These are phyloP conservation scores for Lithobates pipiens DNA, from an alignment of 2,797 vertebrate genomes.

Conservation along the genomic window DNA sequence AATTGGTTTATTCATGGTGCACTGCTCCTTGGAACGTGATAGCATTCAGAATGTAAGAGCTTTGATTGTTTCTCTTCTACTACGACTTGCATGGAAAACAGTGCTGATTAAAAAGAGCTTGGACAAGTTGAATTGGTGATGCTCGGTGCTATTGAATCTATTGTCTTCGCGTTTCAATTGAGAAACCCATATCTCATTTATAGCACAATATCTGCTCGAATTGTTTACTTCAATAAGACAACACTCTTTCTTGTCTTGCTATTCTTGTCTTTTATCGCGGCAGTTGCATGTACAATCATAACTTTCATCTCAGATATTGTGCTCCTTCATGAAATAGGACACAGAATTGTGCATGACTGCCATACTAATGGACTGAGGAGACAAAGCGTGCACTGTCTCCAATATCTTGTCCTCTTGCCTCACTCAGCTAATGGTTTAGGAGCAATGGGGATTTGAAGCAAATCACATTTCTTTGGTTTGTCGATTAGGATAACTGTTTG, in stretches of 20 bases:
- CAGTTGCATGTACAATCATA: constrained; percentile 65
- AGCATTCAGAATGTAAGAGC: constrained; percentile 73
- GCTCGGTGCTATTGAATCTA: constrained; percentile 59
- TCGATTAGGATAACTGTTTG: constrained; percentile 5
- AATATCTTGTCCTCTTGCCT: constrained; percentile 65
- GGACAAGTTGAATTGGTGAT: constrained; percentile 57
- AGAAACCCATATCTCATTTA: constrained; percentile 66
- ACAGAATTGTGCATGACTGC: constrained; percentile 63
- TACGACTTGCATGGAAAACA: constrained; percentile 65
- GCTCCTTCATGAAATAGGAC: constrained; percentile 64
- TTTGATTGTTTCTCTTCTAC: constrained; percentile 75
- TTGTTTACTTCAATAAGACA: constrained; percentile 63
- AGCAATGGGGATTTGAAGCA: constrained; percentile 66
- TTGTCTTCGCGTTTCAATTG: constrained; percentile 50
- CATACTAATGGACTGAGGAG: constrained; percentile 67
- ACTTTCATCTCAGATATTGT: constrained; percentile 63
- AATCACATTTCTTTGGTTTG: constrained; percentile 31
- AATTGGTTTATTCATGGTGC: constrained; percentile 70
- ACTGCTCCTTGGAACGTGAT: constrained; percentile 77
- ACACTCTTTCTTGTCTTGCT: constrained; percentile 60
- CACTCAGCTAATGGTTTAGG: constrained; percentile 65
- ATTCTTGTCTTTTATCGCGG: constrained; percentile 56
- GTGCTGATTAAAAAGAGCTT: constrained; percentile 45
- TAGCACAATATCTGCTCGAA: constrained; percentile 58
- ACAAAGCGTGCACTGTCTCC: constrained; percentile 62